Percentiles rank a stretch among this genome's conserved stretches.
Evolutionary conservation across 2,888 invertebrate species (phyloP).

Genomic region (Latrodectus hesperus): DNA sequence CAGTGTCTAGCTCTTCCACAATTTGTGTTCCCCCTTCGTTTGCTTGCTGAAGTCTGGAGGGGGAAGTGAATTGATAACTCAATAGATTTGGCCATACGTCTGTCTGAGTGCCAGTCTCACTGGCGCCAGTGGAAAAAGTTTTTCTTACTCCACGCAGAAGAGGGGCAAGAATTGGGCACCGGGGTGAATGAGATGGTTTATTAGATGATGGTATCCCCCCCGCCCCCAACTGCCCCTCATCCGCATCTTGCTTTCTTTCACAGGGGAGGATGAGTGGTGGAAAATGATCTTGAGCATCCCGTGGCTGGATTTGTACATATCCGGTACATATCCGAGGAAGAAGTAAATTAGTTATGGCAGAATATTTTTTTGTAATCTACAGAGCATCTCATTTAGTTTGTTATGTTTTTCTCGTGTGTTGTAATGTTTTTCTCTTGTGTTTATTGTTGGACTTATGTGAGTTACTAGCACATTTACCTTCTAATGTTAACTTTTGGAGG

Average conservation of each 20-base stretch:
- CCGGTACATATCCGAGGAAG: background rate
- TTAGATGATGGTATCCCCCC: background rate
- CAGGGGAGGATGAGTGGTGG: background rate
- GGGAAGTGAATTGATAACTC: constrained; percentile 29
- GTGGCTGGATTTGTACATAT: background rate
- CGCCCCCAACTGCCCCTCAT: background rate
- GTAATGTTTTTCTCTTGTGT: too few relatives aligned
- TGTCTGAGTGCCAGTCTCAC: constrained; percentile 15
- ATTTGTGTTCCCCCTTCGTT: constrained; percentile 9
- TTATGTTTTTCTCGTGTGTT: too few relatives aligned
- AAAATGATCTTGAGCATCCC: constrained; percentile 3
- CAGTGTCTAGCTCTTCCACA: constrained; percentile 10
- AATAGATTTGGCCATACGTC: constrained; percentile 23
- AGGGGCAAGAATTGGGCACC: background rate
- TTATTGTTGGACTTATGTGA: too few relatives aligned
- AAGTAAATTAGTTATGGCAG: background rate
- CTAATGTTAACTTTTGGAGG: too few relatives aligned
- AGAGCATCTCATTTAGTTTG: too few relatives aligned
- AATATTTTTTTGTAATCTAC: background rate
- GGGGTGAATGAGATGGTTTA: constrained; percentile 32
- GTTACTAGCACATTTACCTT: too few relatives aligned
- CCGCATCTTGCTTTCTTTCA: background rate
- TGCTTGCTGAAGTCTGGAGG: background rate
- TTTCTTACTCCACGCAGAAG: background rate
- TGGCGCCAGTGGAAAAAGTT: constrained; percentile 13